Base-by-base conservation (phyloP, 2,797 vertebrate species). In the Liparis tanakae region DNA sequence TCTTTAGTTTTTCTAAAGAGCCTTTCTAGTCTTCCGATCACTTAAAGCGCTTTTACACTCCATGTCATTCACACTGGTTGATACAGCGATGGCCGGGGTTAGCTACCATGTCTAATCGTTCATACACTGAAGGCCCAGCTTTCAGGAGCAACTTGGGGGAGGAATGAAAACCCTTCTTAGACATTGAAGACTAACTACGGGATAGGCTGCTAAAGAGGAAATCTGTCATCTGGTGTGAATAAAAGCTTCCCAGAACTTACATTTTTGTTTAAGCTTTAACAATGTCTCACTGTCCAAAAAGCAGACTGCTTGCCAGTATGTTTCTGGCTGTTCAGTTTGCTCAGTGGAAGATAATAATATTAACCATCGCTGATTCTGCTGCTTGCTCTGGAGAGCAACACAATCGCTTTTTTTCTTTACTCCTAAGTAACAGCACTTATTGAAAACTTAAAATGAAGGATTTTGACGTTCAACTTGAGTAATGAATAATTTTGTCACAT, bases 401-500 rank as follows among this genome's bases (percentile, higher is more conserved):
- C 20, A 3, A 25, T 64, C 33, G 20, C 20, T 48, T 72, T 1
- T 8, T 4, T 37, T 6, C 66, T 67, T 48, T 18, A 20, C 6
- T 5, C 13, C 6, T 39, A 7, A 6, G 3, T 70, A 70, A 39
- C 2, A 70, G 18, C 25, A 33, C 20, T 51, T 30, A 57, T 20
- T 36, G 4, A 18, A 41, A 18, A 22, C 30, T 41, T 3, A 41
- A 41, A 56, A 54, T 59, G 39, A 25, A n/a, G 2, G 18, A 41
- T 39, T 1, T 25, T 33, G 25, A 64, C 22, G 4, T 14, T 6
- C 57, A 46, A 4, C 12, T 14, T 15, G 0, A 53, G 10, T 67
- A 25, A 80, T 54, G 8, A 50, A 54, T 18, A 8, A 3, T 74
- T 7, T 69, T 76, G 2, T 68, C 6, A 7, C 22, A 0, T 69